Evolutionary conservation across 2,888 invertebrate species (phyloP).

Genomic region (Cactoblastis cactorum): DNA sequence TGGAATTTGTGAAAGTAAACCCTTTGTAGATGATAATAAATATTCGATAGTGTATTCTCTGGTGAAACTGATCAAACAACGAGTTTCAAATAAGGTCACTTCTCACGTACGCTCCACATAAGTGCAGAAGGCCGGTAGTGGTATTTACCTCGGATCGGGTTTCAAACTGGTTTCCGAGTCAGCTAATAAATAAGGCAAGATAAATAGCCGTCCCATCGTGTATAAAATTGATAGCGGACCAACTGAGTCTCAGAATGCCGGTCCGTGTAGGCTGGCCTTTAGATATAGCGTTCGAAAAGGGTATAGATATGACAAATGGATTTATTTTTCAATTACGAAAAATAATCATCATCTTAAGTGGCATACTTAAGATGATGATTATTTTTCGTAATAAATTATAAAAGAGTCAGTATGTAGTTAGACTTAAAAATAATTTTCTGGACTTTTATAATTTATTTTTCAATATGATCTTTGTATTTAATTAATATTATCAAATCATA

Average conservation of each 20-base stretch:
- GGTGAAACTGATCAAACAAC: slow-evolving; percentile 6
- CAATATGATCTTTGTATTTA: no score
- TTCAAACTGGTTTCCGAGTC: slow-evolving; percentile 70
- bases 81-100: slow-evolving; percentile 25
- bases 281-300: slow-evolving; percentile 41
- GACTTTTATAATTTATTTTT: no score
- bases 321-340: slow-evolving; percentile 35
- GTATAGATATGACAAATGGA: slow-evolving; percentile 46
- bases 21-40: slow-evolving; percentile 41
- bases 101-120: slow-evolving; percentile 35
- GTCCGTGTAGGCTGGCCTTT: slow-evolving; percentile 51
- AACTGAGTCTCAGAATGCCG: slow-evolving; percentile 58
- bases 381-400: background rate
- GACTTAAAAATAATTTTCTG: no score
- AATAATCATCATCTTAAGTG: no score
- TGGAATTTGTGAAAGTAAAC: slow-evolving; percentile 69
- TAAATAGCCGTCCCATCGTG: slow-evolving; percentile 73
- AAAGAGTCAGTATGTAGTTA: no score
- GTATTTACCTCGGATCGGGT: slow-evolving; percentile 54
- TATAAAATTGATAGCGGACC: slow-evolving; percentile 76
- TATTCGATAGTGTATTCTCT: slow-evolving; percentile 27
- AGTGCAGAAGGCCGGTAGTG: slow-evolving; percentile 31
- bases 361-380: no score
- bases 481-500: no score
- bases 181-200: slow-evolving; percentile 76